phyloP scores from a whole-genome alignment of 2,888 invertebrate genomes.

The Teleiodes luculella region DNA sequence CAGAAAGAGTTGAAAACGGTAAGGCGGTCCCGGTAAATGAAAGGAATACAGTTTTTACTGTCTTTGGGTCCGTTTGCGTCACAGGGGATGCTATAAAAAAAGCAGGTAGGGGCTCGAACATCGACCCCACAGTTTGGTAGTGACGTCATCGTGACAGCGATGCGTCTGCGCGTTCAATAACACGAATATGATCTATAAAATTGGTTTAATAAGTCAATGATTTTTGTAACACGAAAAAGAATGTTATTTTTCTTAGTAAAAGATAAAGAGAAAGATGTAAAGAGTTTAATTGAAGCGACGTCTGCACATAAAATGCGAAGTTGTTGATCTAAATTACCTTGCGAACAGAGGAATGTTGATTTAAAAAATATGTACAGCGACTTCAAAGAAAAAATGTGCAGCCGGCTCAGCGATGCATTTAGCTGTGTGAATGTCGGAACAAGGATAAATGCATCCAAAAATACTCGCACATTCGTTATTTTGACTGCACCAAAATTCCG shows the following conservation, averaged over 20 bases:
- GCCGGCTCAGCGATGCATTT: conserved; percentile 13
- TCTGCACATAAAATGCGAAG: not conserved
- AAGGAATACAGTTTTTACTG: conserved; percentile 38
- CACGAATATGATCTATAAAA: too few relatives aligned
- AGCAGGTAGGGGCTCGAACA: conserved; percentile 72
- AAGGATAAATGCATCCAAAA: conserved; percentile 40
- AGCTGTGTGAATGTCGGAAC: conserved; percentile 26
- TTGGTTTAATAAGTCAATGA: too few relatives aligned
- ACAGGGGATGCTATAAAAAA: conserved; percentile 72
- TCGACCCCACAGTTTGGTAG: conserved; percentile 64
- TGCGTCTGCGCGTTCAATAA: conserved; percentile 35
- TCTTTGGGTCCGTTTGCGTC: conserved; percentile 56
- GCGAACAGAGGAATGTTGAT: conserved; percentile 6
- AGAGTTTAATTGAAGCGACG: not conserved
- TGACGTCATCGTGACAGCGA: conserved; percentile 61
- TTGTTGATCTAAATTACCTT: conserved; percentile 5
- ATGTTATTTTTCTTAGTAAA: not conserved
- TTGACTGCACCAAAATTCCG: conserved; percentile 46
- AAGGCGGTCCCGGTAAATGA: conserved; percentile 23
- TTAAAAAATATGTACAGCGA: conserved; percentile 1
- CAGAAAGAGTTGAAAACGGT: conserved; percentile 24
- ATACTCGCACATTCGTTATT: conserved; percentile 44
- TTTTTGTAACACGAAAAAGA: too few relatives aligned
- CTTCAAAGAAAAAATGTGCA: conserved; percentile 13
- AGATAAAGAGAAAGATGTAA: not conserved